Evolutionary conservation across 2,888 invertebrate genomes (phyloP), one percentile per base, ranked within the genome.

Genomic region (Stramonita haemastoma): DNA sequence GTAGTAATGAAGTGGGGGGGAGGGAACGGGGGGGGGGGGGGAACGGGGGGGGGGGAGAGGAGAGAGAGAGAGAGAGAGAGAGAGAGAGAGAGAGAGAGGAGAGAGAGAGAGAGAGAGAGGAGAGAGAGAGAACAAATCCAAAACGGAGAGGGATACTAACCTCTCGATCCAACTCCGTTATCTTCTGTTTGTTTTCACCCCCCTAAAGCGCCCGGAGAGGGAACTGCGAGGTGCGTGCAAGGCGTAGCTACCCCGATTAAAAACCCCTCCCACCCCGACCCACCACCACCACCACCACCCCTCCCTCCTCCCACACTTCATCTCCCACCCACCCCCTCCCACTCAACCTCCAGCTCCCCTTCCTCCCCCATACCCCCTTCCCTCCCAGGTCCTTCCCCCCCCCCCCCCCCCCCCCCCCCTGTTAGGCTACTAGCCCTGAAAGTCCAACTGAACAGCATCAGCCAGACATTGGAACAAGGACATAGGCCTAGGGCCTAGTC

Each of bases 131-230:
- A 66, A 13, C 17, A 26, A 66, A 26, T 22, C 22, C 15, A n/a
- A n/a, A 26, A n/a, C 22, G 1, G n/a, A n/a, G 73, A 77, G 73
- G 26, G 73, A 77, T 2, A 77, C 22, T 66, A 66, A 66, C 66
- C 66, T 66, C 22, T 66, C 66, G 29, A 77, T 29, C 66, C 73
- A 77, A 13, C 29, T 6, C 29, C 73, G 73, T 73, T 73, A 73
- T 73, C 73, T 73, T 73, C 73, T 73, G 73, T 73, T 73, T 73
- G 73, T 73, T 73, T 29, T 73, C 73, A 26, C 73, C 73, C 73
- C 13, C n/a, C 73, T n/a, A n/a, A 73, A n/a, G n/a, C 73, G 13
- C 8, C 70, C 73, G 4, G 73, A 13, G 19, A 66, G 46, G 73
- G 73, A n/a, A n/a, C n/a, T 26, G n/a, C n/a, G n/a, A n/a, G 17